A percentile compares a stretch with the other conserved stretches of the same genome.
Conservation (phyloP, 2,888 invertebrate genomes). For the Tetanocera ferruginea region DNA sequence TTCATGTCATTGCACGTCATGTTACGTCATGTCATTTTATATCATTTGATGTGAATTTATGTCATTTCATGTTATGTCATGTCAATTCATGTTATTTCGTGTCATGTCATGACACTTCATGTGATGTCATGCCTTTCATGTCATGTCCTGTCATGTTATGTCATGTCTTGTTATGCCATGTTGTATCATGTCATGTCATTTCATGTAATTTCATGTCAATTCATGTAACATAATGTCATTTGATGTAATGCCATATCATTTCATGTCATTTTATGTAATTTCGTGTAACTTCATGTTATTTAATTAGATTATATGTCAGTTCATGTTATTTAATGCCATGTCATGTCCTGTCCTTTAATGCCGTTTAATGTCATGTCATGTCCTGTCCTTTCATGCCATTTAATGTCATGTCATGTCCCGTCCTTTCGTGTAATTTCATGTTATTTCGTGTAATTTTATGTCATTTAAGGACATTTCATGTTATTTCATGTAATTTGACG, state of each 20-base stretch:
- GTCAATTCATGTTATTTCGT: too few species aligned
- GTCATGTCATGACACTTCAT: neutral
- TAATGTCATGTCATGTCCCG: conserved; percentile 9
- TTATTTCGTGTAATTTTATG: conserved; percentile 5
- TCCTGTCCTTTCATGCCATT: neutral
- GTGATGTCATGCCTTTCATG: neutral
- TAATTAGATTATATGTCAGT: neutral
- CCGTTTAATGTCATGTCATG: neutral
- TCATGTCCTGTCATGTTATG: neutral
- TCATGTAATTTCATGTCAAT: too few species aligned
- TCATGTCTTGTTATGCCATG: neutral
- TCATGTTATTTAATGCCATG: neutral
- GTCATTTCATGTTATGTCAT: too few species aligned
- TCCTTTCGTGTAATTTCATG: neutral
- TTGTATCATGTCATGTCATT: neutral
- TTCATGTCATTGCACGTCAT: neutral
- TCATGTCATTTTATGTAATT: conserved; percentile 7
- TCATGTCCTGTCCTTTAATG: neutral
- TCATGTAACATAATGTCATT: too few species aligned
- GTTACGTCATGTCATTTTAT: neutral
- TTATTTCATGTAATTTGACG: neutral
- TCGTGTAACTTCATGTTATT: neutral
- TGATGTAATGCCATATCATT: too few species aligned
- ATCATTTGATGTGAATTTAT: too few species aligned
- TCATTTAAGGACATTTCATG: neutral